Conservation (phyloP, 2,113 vertebrate species). For the Solea solea region DNA sequence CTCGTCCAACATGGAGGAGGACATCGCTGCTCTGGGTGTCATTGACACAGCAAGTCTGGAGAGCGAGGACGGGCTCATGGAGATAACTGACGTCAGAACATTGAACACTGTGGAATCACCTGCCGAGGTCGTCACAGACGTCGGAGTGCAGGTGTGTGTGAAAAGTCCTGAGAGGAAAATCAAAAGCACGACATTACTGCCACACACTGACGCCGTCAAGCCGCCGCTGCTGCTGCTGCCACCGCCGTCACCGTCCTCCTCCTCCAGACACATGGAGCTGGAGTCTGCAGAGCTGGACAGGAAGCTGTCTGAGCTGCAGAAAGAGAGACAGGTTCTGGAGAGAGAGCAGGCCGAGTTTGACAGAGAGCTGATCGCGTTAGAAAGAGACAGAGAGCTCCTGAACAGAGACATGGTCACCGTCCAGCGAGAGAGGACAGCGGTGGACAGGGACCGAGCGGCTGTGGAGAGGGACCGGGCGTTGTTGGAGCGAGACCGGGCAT, state of each 20-base stretch:
- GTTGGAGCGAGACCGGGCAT: not conserved
- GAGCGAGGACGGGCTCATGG: not conserved
- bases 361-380: not conserved
- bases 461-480: not conserved
- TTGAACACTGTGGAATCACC: not conserved
- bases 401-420: not conserved
- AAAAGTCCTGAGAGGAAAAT: not conserved
- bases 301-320: slow-evolving; percentile 15
- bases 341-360: not conserved
- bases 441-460: slow-evolving; percentile 52
- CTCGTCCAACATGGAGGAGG: not conserved
- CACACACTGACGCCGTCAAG: not conserved
- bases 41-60: not conserved
- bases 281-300: slow-evolving; percentile 19
- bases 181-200: not conserved
- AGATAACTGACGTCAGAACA: not conserved
- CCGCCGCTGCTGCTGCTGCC: not conserved
- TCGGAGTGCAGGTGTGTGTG: not conserved
- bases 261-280: not conserved
- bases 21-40: not conserved
- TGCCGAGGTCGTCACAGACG: not conserved
- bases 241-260: not conserved
- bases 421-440: slow-evolving; percentile 6
- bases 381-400: not conserved
- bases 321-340: not conserved